These are phyloP conservation scores for Parasteatoda tepidariorum DNA, from an alignment of 1,140 invertebrate species.

Conservation along the genomic window DNA sequence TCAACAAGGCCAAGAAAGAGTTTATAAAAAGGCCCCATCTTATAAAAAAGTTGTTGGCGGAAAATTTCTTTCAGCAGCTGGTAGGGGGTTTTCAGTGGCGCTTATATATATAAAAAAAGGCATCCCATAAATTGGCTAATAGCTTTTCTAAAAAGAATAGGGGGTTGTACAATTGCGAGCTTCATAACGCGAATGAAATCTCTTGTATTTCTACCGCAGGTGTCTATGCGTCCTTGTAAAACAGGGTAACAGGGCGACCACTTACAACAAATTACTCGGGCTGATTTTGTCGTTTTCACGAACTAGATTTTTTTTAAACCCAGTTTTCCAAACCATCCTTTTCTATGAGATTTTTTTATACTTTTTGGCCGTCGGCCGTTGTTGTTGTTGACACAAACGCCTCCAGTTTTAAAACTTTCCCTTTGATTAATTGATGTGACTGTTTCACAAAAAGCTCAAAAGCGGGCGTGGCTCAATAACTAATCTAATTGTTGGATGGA, in stretches of 20 bases:
- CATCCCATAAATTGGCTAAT: conserved; percentile 54
- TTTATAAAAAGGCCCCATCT: conserved; percentile 50
- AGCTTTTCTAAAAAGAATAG: conserved; percentile 38
- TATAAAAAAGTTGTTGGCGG: conserved; percentile 47
- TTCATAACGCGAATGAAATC: conserved; percentile 36
- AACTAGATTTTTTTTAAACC: neutral
- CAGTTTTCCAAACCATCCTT: neutral
- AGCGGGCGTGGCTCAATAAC: conserved; percentile 31
- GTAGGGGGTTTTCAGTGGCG: conserved; percentile 34
- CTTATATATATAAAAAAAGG: conserved; percentile 29
- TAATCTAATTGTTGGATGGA: conserved; percentile 36
- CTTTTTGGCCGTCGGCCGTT: no score
- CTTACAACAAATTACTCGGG: conserved; percentile 51
- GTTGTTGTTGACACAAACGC: neutral
- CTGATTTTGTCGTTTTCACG: conserved; percentile 38
- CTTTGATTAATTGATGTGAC: conserved; percentile 48
- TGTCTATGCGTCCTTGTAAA: conserved; percentile 35
- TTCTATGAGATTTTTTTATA: neutral
- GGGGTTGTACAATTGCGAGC: neutral
- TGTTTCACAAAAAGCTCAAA: conserved; percentile 32
- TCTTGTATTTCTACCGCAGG: conserved; percentile 35
- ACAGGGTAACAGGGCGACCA: conserved; percentile 29
- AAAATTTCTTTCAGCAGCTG: conserved; percentile 55
- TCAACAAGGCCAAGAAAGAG: conserved; percentile 16
- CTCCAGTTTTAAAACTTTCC: conserved; percentile 6